Base-by-base conservation (phyloP, 2,113 vertebrate species). In the Poeciliopsis prolifica region DNA sequence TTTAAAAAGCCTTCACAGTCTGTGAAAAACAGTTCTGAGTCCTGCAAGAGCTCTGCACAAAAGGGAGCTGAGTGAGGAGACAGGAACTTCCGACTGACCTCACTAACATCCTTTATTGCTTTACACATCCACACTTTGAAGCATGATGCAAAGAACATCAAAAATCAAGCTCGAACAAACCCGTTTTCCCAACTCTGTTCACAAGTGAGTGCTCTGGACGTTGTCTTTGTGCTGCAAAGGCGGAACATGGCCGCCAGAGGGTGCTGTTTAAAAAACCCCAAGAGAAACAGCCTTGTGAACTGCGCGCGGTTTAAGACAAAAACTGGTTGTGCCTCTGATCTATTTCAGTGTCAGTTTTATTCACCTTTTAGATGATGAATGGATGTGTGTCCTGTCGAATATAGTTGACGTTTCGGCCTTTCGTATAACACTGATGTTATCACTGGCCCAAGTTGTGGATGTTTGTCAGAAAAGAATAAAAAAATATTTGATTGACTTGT, bases 391-490 rank as follows among this genome's bases (percentile, higher is more conserved):
- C 64, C 37, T 17, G 69, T 77, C 81, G 66, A 72, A 80, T 11
- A n/a, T 69, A 80, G 69, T 68, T 82, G 33, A 65, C 69, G 3
- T 66, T 60, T 83, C 30, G 82, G 48, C 6, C 79, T 85, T 83
- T 81, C 78, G 63, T 85, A 75, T 79, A 80, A 68, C 72, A 62
- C 58, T 75, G 64, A 58, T 79, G 64, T 63, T 74, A 61, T 77
- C 65, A 54, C 74, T 86, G 54, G 65, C 70, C 70, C 33, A 80
- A 68, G 42, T 81, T 85, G 82, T 79, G 66, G 61, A 91, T 75
- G 81, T 64, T 86, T 90, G 68, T 76, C 83, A 71, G 85, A 80
- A 30, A 89, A 86, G 69, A 94, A 92, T 93, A 94, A 92, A 93
- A 93, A 62, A 11, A 71, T 69, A 85, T 91, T 73, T 89, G 77